Evolutionary conservation across 2,113 vertebrate genomes (phyloP), one percentile per base, ranked within the genome.

Genomic region (Tychaedon coryphoeus): DNA sequence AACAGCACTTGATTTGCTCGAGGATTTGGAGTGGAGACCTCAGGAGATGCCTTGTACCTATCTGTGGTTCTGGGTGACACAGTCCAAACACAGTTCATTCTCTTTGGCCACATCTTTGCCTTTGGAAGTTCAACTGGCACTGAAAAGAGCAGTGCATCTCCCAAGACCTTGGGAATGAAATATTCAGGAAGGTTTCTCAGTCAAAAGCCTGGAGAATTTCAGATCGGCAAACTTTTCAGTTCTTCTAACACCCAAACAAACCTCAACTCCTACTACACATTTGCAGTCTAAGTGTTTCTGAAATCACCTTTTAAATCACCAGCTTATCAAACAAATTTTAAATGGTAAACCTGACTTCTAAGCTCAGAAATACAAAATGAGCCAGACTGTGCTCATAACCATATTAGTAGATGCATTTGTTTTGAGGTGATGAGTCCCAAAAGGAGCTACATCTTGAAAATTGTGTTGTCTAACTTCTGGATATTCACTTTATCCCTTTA

Each of bases 401-500:
- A 3, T 20, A 29, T 58, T 73, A 70, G 60, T 48, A 75, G 88
- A n/a, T 38, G 26, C 11, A 29, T 56, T 45, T 40, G 33, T 86
- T 79, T 65, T 8, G 3, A 12, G 33, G 54, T n/a, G 81, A 56
- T 80, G 74, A 86, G 56, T 65, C 76, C 38, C 75, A 71, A 38
- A 82, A 92, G 69, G 33, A 78, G 33, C 13, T 76, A 19, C 26
- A 34, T 71, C 40, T 48, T 73, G 57, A 73, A 91, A 90, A 87
- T 45, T 31, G 19, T 33, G 31, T 92, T 88, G n/a, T 73, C 57
- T 80, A 45, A 65, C 36, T 33, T 93, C 64, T 86, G 24, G 43
- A 50, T 80, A 45, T 78, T 87, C 34, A 73, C 45, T 76, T 86
- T n/a, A 69, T 82, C 43, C 33, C 87, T 88, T 88, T 56, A 79